Conservation (phyloP, 1,140 invertebrate genomes). For the Penaeus vannamei region DNA sequence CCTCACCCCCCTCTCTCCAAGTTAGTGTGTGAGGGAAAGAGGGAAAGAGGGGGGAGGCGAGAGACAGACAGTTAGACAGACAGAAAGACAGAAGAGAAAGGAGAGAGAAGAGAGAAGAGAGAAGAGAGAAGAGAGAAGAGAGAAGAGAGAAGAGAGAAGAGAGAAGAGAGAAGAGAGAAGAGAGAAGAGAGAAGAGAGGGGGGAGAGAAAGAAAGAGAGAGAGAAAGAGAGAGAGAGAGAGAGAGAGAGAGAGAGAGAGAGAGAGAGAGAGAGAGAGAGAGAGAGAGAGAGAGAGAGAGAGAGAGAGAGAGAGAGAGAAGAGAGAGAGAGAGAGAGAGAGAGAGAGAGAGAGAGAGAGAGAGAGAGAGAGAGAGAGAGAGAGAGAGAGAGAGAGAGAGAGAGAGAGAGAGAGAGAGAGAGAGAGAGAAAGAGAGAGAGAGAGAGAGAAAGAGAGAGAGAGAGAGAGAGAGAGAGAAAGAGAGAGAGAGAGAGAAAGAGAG, state of each 20-base stretch:
- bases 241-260: neutral
- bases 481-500: neutral
- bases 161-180: neutral
- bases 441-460: neutral
- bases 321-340: neutral
- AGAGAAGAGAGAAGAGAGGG: neutral
- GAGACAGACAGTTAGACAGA: neutral
- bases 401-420: neutral
- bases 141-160: neutral
- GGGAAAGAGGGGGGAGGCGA: neutral
- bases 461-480: neutral
- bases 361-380: neutral
- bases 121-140: neutral
- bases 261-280: neutral
- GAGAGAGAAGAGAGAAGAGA: neutral
- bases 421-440: neutral
- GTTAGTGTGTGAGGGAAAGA: neutral
- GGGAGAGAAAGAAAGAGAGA: neutral
- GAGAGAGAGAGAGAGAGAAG: neutral
- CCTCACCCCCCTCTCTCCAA: too few relatives aligned
- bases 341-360: neutral
- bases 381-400: too few relatives aligned
- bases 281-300: neutral
- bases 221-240: slow-evolving; percentile 1
- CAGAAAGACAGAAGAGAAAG: slow-evolving; percentile 19